Base-by-base conservation (phyloP, 2,797 vertebrate genomes). In the Urosaurus nigricauda region DNA sequence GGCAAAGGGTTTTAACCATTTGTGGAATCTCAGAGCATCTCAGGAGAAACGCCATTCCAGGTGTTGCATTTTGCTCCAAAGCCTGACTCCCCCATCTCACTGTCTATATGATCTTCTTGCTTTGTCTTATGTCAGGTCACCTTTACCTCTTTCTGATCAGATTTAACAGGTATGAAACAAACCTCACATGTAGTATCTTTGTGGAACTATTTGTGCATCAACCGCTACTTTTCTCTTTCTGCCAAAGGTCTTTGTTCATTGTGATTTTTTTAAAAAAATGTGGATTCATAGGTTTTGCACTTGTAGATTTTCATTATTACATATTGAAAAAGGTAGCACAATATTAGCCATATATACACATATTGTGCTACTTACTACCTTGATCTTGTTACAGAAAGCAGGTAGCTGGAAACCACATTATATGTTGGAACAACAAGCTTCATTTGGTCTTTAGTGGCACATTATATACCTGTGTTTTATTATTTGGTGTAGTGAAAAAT, bases 391-490 rank as follows among this genome's bases (percentile, higher is more conserved):
- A 87, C 32, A 80, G 91, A 87, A 81, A 88, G 56, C 86, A 90
- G 92, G 89, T 90, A 94, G 91, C 93, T 83, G 93, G 86, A 92
- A 35, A 63, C n/a, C 86, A 58, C 88, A 88, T 84, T 94, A 58
- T 56, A 2, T 92, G 89, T 93, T 35, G 68, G 92, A 93, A 91
- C 89, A 94, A 90, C 89, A 92, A 93, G 89, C 40, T 75, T 81
- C 91, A 83, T 88, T 91, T 92, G 93, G 93, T 92, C 90, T 88
- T 91, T 92, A 91, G 89, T 91, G 90, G 79, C 85, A 87, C 88
- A 92, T 93, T 93, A 85, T 79, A 32, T 74, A 80, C 84, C 85
- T 88, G 80, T 0, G 0, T 79, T 93, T 83, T 21, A 37, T 88
- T 78, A 35, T 81, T 32, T 88, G 91, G 94, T 93, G 91, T 79